These are phyloP conservation scores for Ips nitidus DNA, from an alignment of 1,140 invertebrate species.

Conservation along the genomic window DNA sequence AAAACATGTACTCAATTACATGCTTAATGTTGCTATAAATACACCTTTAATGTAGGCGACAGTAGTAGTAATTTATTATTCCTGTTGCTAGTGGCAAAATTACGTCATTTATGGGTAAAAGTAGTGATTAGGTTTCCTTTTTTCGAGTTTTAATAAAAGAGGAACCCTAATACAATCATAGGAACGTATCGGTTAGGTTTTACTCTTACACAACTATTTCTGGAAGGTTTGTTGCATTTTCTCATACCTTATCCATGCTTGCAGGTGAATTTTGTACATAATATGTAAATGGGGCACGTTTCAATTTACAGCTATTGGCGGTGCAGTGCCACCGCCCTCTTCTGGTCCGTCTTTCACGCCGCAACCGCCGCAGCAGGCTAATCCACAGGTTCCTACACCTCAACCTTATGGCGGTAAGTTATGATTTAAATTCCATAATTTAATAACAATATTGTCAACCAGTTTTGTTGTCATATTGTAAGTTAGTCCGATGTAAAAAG, in stretches of 20 bases:
- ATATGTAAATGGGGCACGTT: constrained; percentile 32
- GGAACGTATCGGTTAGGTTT: too few relatives aligned
- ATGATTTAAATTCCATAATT: neutral
- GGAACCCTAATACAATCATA: too few relatives aligned
- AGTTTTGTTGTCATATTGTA: too few relatives aligned
- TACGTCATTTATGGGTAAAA: neutral
- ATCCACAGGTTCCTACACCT: constrained; percentile 47
- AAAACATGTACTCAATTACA: neutral
- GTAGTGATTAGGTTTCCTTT: too few relatives aligned
- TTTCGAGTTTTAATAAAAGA: too few relatives aligned
- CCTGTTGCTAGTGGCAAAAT: neutral
- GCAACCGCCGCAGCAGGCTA: constrained; percentile 50
- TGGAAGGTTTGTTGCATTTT: constrained; percentile 6
- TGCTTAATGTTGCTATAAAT: constrained; percentile 13
- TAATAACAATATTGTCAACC: too few relatives aligned
- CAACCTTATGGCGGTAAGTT: constrained; percentile 52
- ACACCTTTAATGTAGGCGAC: constrained; percentile 5
- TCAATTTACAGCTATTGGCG: constrained; percentile 48
- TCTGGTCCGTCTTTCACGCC: constrained; percentile 48
- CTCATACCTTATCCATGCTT: constrained; percentile 8
- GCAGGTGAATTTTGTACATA: constrained; percentile 42
- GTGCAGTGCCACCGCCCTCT: constrained; percentile 46
- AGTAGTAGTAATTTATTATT: constrained; percentile 3
- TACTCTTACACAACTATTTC: neutral
- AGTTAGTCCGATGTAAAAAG: too few relatives aligned